phyloP scores from a whole-genome alignment of 2,113 vertebrate genomes.

The Atherinomorus stipes region DNA sequence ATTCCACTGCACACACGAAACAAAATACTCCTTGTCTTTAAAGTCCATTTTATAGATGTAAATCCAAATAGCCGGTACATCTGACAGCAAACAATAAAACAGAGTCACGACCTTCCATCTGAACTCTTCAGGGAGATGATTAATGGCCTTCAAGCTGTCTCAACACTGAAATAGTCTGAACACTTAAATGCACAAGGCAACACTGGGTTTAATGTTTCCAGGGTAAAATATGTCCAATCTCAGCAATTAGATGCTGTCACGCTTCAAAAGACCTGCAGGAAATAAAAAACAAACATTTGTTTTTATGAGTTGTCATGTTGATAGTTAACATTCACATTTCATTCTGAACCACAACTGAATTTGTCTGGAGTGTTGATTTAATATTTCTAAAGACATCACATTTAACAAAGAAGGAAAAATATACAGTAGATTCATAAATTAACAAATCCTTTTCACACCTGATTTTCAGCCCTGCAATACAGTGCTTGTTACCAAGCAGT shows the following conservation, averaged over 20 bases:
- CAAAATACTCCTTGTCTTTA: conserved; percentile 23
- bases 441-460: too few species aligned
- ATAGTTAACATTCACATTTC: too few species aligned
- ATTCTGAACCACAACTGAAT: too few species aligned
- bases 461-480: too few species aligned
- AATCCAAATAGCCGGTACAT: conserved; percentile 30
- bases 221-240: conserved; percentile 5
- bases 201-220: conserved; percentile 33
- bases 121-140: conserved; percentile 32
- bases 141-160: conserved; percentile 36
- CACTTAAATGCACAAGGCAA: conserved; percentile 47
- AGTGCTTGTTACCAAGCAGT: too few species aligned
- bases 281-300: conserved; percentile 1
- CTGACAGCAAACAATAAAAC: conserved; percentile 25
- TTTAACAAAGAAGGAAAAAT: too few species aligned
- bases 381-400: too few species aligned
- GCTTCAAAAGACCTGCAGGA: conserved; percentile 65
- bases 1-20: conserved; percentile 40
- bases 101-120: conserved; percentile 20
- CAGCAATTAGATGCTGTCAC: conserved; percentile 20
- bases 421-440: too few species aligned
- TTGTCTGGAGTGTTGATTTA: too few species aligned
- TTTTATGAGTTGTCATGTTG: background rate
- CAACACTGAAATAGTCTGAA: conserved; percentile 46
- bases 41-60: conserved; percentile 33